phyloP scores from a whole-genome alignment of 2,797 vertebrate genomes.

The Tragelaphus oryx region DNA sequence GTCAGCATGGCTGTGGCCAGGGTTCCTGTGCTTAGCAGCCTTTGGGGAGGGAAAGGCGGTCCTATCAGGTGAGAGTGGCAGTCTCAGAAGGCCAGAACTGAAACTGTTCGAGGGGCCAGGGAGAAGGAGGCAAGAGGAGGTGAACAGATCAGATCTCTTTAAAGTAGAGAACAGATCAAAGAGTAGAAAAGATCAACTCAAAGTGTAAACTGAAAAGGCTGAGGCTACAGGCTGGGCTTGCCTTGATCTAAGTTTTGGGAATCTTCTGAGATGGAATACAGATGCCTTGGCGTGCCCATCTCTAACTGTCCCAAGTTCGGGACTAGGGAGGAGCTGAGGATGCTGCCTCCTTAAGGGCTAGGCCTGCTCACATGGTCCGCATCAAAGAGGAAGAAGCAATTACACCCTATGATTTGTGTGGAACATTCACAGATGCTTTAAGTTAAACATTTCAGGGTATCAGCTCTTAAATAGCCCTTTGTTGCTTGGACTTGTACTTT shows the following conservation, averaged over 20 bases:
- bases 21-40: not conserved
- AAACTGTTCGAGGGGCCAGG: not conserved
- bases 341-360: not conserved
- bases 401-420: not conserved
- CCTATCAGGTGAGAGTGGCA: not conserved
- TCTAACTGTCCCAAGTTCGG: not conserved
- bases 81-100: not conserved
- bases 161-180: not conserved
- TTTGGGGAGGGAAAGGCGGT: not conserved
- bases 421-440: not conserved
- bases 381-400: not conserved
- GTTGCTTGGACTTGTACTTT: conserved; percentile 10
- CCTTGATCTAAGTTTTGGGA: not conserved
- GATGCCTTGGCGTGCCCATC: not conserved
- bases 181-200: not conserved
- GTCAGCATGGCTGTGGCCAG: not conserved
- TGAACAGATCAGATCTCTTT: not conserved
- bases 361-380: not conserved
- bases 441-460: not conserved
- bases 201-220: not conserved
- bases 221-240: not conserved
- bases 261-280: not conserved
- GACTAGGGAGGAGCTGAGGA: not conserved
- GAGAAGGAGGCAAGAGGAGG: not conserved
- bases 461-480: not conserved